Evolutionary conservation across 2,888 invertebrate genomes (phyloP), one percentile per base, ranked within the genome.

Genomic region (Zele albiditarsus): DNA sequence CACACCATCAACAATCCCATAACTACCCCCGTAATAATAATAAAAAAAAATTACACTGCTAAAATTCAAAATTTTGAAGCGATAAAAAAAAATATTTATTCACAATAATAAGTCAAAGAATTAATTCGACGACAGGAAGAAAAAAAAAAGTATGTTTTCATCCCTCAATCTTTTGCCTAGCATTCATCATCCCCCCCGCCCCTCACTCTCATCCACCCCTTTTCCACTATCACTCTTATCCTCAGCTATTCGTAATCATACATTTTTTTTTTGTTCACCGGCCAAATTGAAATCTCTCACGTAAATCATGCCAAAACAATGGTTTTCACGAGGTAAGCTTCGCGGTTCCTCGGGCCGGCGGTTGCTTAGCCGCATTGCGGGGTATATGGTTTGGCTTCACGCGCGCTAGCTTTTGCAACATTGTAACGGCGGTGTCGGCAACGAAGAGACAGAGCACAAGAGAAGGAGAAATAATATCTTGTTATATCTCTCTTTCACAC

Each of bases 281-380:
- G 82, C 79, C 78, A 83, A 83, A 86, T 85, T 85, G 84, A 84
- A 82, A 83, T 81, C 81, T 83, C 81, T 81, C 83, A 81, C 79
- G 80, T 83, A 85, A 86, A 86, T 86, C 86, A 84, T 82, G 81
- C 77, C 79, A 78, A 81, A 82, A 82, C 82, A 83, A 84, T 83
- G 80, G 83, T 71, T 78, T 78, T 73, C 74, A 74, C 74, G 80
- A 81, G 81, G 80, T 79, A 82, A 79, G 77, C 75, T 38, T 76
- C 81, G 78, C 78, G 82, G 82, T 83, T 82, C 82, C 82, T 53
- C 63, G 84, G 81, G 83, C 82, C 82, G 80, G 83, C 79, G 81
- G 82, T 80, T 86, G 84, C 84, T 86, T 85, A 86, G 83, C 84
- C 86, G 86, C 87, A 86, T 82, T 88, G 85, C 86, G 82, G 86